Percentiles rank a stretch among this genome's conserved stretches.
Evolutionary conservation across 2,888 invertebrate species (phyloP).

Genomic region (Mimumesa dahlbomi): DNA sequence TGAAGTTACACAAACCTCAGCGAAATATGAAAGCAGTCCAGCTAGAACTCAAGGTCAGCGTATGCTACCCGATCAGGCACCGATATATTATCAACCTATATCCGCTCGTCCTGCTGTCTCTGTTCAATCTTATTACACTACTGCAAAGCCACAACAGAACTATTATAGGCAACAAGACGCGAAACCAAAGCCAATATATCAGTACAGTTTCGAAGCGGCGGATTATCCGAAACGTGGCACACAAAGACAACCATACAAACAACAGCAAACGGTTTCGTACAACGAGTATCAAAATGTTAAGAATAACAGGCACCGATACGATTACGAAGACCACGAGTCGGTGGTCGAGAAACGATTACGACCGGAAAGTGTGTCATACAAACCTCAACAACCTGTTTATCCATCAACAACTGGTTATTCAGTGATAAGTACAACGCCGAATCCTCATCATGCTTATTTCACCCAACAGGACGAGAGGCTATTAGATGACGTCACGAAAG

Average conservation of each 20-base stretch:
- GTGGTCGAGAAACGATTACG: slow-evolving; percentile 41
- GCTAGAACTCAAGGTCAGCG: slow-evolving; percentile 62
- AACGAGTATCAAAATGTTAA: slow-evolving; percentile 69
- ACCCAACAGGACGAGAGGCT: slow-evolving; percentile 86
- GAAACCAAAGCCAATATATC: slow-evolving; percentile 85
- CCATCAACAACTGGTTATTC: slow-evolving; percentile 74
- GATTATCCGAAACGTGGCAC: slow-evolving; percentile 74
- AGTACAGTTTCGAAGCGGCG: slow-evolving; percentile 87
- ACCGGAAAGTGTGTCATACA: slow-evolving; percentile 37
- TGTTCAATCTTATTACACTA: slow-evolving; percentile 67
- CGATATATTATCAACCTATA: slow-evolving; percentile 69
- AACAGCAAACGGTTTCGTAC: slow-evolving; percentile 57
- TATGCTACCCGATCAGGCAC: slow-evolving; percentile 61
- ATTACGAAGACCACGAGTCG: slow-evolving; percentile 54
- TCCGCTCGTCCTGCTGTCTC: slow-evolving; percentile 57
- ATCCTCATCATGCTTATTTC: slow-evolving; percentile 85
- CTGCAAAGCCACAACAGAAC: slow-evolving; percentile 54
- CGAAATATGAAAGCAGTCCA: slow-evolving; percentile 51
- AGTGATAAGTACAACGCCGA: slow-evolving; percentile 81
- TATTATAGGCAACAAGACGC: slow-evolving; percentile 62
- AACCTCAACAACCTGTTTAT: slow-evolving; percentile 45
- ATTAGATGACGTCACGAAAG: slow-evolving; percentile 87
- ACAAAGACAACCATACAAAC: slow-evolving; percentile 52
- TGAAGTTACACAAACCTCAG: slow-evolving; percentile 38
- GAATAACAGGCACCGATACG: slow-evolving; percentile 55